phyloP scores from a whole-genome alignment of 2,113 vertebrate species.

The Rhabdornis inornatus region DNA sequence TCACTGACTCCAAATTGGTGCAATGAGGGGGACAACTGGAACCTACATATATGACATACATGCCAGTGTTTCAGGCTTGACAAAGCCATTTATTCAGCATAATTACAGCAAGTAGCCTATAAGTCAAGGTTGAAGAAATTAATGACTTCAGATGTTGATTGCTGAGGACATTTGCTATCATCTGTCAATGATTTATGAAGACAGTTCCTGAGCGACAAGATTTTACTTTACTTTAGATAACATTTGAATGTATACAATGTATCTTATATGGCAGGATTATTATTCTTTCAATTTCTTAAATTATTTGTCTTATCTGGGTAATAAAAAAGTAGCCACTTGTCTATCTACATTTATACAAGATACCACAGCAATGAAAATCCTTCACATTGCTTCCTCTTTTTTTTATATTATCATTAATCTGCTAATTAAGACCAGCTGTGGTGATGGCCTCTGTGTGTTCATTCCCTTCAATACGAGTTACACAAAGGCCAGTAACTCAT shows the following conservation, averaged over 20 bases:
- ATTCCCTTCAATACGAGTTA: background rate
- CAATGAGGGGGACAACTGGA: background rate
- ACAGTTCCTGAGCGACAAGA: background rate
- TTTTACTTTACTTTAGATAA: background rate
- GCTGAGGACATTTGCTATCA: background rate
- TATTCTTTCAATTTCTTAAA: background rate
- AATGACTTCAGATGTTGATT: background rate
- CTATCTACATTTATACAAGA: background rate
- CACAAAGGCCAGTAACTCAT: background rate
- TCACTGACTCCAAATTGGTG: background rate
- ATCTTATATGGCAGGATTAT: background rate
- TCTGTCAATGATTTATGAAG: background rate
- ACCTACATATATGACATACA: background rate
- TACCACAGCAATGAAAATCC: background rate
- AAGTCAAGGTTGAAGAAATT: slow-evolving; percentile 18
- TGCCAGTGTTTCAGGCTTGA: background rate
- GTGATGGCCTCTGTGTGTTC: background rate
- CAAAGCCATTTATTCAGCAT: background rate
- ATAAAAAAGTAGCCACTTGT: background rate
- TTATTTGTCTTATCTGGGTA: background rate
- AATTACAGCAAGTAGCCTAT: background rate
- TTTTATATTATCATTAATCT: background rate
- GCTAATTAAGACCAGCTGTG: background rate
- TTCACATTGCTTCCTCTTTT: background rate
- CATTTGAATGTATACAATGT: background rate